Evolutionary conservation across 2,113 vertebrate genomes (phyloP), one percentile per base, ranked within the genome.

Genomic region (Notarius quadriscutis): DNA sequence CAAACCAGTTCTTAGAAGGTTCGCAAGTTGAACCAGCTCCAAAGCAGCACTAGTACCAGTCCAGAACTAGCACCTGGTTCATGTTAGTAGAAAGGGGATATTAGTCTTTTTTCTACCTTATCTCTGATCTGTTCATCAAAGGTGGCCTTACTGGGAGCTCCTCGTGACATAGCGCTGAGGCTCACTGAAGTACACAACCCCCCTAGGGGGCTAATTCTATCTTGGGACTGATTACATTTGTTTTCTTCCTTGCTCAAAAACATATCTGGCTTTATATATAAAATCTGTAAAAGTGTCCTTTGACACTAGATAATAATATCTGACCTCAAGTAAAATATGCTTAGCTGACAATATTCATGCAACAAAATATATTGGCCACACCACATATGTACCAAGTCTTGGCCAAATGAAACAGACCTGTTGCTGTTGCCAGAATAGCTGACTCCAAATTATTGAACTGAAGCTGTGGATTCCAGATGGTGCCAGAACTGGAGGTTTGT

Each of bases 381-480:
- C 3, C 53, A 20, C 55, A 58, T 58, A 7, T 34, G n/a, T 15
- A 78, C 75, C n/a, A 55, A 34, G 27, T 10, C 78, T 20, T 6
- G 7, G 27, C 53, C 27, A 34, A 60, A 22, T 18, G 1, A 80
- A 9, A 30, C 55, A 58, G 55, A 34, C 17, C 17, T 41, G 30
- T 41, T 41, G 41, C 79, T 79, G 14, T 55, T 55, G 51, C 51
- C 75, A 79, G 25, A 12, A 55, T 72, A 30, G 53, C 69, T 85
- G 72, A 67, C 55, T 51, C 63, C 55, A 79, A 48, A 83, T 85
- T 50, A 81, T 74, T 55, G 48, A 41, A 53, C 7, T 62, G 86
- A 83, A 67, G 30, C 71, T 77, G 1, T 71, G 65, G 83, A 53
- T 58, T 84, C 17, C 69, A 72, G 53, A 84, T 58, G 18, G 67